These are phyloP conservation scores for Gymnoscopelus microlampas DNA, from an alignment of 2,797 vertebrate genomes.

Conservation along the genomic window DNA sequence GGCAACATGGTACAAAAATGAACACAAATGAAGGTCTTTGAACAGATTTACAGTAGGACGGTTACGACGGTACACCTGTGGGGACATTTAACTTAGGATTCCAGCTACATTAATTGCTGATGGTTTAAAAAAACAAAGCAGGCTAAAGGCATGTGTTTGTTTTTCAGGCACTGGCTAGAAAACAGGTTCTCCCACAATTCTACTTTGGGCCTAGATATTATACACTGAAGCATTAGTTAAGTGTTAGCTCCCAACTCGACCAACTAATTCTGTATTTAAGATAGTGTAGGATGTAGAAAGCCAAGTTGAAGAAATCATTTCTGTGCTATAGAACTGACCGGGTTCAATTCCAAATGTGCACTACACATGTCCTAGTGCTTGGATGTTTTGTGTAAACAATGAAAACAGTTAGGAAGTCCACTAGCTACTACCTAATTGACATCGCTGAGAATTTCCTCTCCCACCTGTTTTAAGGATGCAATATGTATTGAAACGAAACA, in stretches of 20 bases:
- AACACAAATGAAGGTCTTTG: neutral
- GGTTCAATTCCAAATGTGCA: neutral
- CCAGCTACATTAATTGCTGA: neutral
- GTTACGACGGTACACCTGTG: constrained; percentile 2
- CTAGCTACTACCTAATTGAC: neutral
- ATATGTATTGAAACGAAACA: neutral
- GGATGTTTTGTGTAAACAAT: no score
- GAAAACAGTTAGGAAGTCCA: no score
- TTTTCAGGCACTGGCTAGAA: constrained; percentile 1
- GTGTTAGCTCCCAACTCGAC: neutral
- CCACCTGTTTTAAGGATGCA: constrained; percentile 8
- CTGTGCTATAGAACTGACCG: neutral
- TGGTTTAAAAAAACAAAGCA: neutral
- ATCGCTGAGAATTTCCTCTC: constrained; percentile 11
- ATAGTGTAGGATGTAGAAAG: neutral
- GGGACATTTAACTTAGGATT: neutral
- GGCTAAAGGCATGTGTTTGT: no score
- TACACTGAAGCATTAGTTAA: neutral
- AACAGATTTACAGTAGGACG: constrained; percentile 5
- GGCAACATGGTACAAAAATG: neutral
- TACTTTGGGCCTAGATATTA: no score
- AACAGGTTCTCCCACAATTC: neutral
- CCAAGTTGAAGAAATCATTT: neutral
- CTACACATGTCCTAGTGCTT: neutral
- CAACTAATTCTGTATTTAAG: neutral